phyloP scores from a whole-genome alignment of 2,888 invertebrate species.

The Stenchaetothrips biformis region DNA sequence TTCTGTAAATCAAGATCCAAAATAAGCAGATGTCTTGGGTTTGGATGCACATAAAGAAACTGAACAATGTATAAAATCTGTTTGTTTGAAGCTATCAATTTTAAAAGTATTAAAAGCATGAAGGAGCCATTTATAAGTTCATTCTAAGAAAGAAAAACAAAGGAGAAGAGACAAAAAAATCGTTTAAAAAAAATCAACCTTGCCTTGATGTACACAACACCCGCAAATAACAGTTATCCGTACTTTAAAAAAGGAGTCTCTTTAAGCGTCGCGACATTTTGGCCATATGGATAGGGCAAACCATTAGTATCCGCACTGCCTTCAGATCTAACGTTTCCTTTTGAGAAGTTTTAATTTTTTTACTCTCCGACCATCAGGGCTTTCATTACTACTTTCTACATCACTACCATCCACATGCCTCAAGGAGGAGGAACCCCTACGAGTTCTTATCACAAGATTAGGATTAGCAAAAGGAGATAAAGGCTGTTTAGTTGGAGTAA shows the following conservation, averaged over 20 bases:
- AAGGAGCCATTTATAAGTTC: neutral
- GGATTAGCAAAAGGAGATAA: conserved; percentile 40
- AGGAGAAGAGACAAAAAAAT: neutral
- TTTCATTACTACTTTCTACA: conserved; percentile 19
- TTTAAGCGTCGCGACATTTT: neutral
- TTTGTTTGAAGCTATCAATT: neutral
- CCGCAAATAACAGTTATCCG: neutral
- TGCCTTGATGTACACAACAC: neutral
- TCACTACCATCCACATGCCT: neutral
- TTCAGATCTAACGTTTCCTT: conserved; percentile 38
- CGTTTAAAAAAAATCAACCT: neutral
- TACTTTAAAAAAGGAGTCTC: no score
- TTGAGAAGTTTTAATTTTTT: conserved; percentile 29
- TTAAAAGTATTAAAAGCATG: neutral
- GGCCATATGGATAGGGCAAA: conserved; percentile 29
- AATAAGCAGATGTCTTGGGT: neutral
- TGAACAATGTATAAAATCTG: conserved; percentile 11
- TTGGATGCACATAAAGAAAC: neutral
- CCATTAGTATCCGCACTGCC: conserved; percentile 37
- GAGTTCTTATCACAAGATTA: conserved; percentile 41
- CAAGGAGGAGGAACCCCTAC: conserved; percentile 39
- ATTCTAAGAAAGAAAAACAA: neutral
- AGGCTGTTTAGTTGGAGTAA: conserved; percentile 15
- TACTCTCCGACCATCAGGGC: conserved; percentile 27
- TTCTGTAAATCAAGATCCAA: neutral